Evolutionary conservation across 2,113 vertebrate species (phyloP), one percentile per base, ranked within the genome.

Genomic region (Mirza zaza): DNA sequence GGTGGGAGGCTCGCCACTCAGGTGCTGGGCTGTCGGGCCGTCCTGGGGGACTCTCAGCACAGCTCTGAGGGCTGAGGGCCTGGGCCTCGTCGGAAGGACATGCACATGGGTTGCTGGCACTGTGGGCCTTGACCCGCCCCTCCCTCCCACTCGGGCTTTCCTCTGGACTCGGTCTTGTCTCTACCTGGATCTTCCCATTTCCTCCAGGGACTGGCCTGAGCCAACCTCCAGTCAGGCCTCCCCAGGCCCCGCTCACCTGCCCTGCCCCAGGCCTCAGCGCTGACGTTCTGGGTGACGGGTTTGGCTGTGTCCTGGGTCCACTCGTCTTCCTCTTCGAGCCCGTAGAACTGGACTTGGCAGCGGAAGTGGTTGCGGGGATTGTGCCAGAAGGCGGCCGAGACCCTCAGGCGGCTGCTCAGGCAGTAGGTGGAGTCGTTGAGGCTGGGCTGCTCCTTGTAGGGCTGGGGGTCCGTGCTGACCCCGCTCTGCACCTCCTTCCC

Each of bases 361-460:
- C 90, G 94, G 39, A 99, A 99, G 0, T 0, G 3, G 13, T 95
- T 98, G 0, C 7, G 18, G 0, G 97, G 70, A 3, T 98, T 98
- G 83, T 79, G 93, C 99, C 99, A 99, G 0, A 97, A 95, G 3
- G 76, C 0, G 0, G 68, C 86, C 0, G 86, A 25, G 77, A 99
- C 98, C 88, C 97, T 98, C 94, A 99, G 97, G 90, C 99, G 98
- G 97, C 99, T 99, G 98, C 98, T 99, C 98, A 99, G 97, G 0
- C 67, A 98, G 95, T 99, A 99, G 9, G 0, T 83, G 2, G 25
- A 18, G 1, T 95, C 21, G 0, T 61, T 6, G 20, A 0, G 0
- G 1, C n/a, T 25, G 20, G 84, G 61, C 50, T 88, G 89, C 23
- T 55, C 63, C 4, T 34, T 34, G 85, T 39, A 79, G 79, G 97